These are phyloP conservation scores for Montipora cactus DNA, from an alignment of 64 coral and sea anemone genomes.

Conservation along the genomic window DNA sequence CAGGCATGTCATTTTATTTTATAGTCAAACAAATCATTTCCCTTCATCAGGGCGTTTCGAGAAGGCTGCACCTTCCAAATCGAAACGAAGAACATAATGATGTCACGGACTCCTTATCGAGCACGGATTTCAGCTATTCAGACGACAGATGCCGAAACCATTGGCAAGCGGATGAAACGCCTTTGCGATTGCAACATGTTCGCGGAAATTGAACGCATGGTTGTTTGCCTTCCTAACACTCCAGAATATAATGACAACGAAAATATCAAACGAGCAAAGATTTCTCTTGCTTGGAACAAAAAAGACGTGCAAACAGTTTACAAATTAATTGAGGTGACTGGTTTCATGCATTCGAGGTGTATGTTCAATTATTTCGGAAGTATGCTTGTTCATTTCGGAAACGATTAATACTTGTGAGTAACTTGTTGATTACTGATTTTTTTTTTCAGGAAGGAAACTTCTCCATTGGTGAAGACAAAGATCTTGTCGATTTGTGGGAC, in stretches of 20 bases:
- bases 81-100: background rate
- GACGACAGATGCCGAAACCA: background rate
- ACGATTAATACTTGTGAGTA: background rate
- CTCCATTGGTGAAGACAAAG: background rate
- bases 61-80: no score
- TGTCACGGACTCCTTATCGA: background rate
- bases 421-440: constrained; percentile 2
- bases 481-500: constrained; percentile 42
- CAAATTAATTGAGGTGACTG: constrained; percentile 17
- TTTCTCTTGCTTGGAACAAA: constrained; percentile 26
- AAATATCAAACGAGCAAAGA: constrained; percentile 14
- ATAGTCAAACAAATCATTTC: no score
- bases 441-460: constrained; percentile 6
- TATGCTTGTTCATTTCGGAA: background rate
- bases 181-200: constrained; percentile 12
- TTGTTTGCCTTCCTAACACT: background rate
- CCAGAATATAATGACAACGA: constrained; percentile 12
- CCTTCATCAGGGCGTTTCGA: no score
- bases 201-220: background rate
- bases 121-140: background rate
- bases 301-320: constrained; percentile 24
- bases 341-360: background rate
- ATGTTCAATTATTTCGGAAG: no score
- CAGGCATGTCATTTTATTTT: no score
- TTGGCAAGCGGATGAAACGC: background rate